These are phyloP conservation scores for Toxostoma redivivum DNA, from an alignment of 2,113 vertebrate species.

Conservation along the genomic window DNA sequence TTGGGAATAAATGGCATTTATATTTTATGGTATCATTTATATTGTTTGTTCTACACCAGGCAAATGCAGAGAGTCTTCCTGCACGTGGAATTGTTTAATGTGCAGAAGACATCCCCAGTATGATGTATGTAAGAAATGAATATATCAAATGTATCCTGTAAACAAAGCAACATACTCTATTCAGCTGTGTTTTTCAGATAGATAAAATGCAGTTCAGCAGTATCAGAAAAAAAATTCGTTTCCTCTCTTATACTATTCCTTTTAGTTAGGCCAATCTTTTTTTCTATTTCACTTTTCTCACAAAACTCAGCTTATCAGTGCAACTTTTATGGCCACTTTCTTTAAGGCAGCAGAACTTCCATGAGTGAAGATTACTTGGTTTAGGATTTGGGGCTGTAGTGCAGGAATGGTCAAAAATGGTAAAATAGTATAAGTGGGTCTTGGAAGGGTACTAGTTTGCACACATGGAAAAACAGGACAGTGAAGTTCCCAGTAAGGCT, in stretches of 20 bases:
- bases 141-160: background rate
- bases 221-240: background rate
- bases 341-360: background rate
- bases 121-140: background rate
- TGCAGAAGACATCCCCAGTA: background rate
- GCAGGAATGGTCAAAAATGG: fast-evolving
- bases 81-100: background rate
- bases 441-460: background rate
- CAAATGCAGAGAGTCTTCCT: background rate
- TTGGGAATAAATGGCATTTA: background rate
- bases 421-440: background rate
- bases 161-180: background rate
- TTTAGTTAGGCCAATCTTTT: background rate
- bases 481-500: background rate
- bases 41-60: background rate
- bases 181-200: background rate
- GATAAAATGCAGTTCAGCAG: background rate
- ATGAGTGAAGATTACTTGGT: background rate
- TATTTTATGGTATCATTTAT: fast-evolving
- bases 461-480: background rate
- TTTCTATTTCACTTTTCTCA: background rate
- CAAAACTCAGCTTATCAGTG: background rate
- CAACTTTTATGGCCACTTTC: background rate
- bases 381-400: background rate
- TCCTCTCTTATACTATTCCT: background rate